Evolutionary conservation across 2,888 invertebrate genomes (phyloP), one percentile per base, ranked within the genome.

Genomic region (Blastobasis lacticolella): DNA sequence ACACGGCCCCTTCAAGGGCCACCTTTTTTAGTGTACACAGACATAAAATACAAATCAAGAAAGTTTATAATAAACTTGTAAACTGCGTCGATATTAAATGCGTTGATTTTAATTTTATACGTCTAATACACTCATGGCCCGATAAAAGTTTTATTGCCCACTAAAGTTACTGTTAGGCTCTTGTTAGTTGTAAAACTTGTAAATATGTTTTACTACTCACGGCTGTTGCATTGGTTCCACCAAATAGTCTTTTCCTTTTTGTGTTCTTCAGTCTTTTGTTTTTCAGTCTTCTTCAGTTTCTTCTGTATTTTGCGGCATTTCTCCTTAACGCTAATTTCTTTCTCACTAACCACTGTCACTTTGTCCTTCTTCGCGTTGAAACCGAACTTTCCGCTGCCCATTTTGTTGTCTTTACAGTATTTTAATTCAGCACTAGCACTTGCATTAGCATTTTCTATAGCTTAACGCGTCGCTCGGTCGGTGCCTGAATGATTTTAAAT

Each of bases 191-290:
- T 23, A 23, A 23, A 23, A 23, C 23, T 23, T 58, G 50, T 49
- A 53, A 46, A 23, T 55, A 10, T 44, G n/a, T 42, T 48, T 48
- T 40, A 47, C 46, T 70, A 86, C 88, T 88, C 73, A 88, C 88
- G 72, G 64, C 84, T 81, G 66, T 73, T 83, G 70, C 87, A 86
- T 64, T 88, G 86, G 56, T 87, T 86, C 88, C 88, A 89, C 89
- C 89, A 88, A 60, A 89, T 87, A 38, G 77, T 81, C 71, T 88
- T 89, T 66, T 88, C 86, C 54, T 74, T 80, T 52, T 69, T 64
- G 43, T 71, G 67, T 48, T 57, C 67, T 65, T 84, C 85, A 85
- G 85, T 85, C 84, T 87, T 84, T 73, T 79, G 73, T 67, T 78
- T 81, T 58, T 88, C 87, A 83, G 85, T 87, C 85, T 86, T 87